Evolutionary conservation across 2,797 vertebrate species (phyloP), one percentile per base, ranked within the genome.

Genomic region (Chelon labrosus): DNA sequence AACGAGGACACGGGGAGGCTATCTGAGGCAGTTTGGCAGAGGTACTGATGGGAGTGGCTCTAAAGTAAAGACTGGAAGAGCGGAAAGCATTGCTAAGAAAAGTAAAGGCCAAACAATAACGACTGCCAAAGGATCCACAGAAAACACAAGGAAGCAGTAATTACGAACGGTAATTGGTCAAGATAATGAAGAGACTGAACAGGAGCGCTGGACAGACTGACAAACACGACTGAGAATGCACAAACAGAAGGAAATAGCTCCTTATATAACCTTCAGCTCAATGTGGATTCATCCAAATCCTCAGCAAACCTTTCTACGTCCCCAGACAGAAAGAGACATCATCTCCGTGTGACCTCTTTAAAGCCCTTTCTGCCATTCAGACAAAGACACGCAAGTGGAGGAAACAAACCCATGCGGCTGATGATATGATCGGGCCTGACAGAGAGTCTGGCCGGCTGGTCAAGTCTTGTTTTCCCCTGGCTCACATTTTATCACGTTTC

Each of bases 231-330:
- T 22, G 22, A 22, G 22, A 22, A 22, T 22, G 22, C 22, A 39
- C 38, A 50, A n/a, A 31, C 56, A 35, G 5, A 35, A 5, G 14
- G 16, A n/a, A 19, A 50, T 56, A 67, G 55, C 61, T 52, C 50
- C 56, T 89, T 87, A 88, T 57, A 80, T 89, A 90, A 89, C 63
- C 16, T 17, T 35, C 14, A 37, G 68, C 53, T 54, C 56, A 70
- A 57, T 70, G 75, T 10, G 17, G 7, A 59, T 60, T 62, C 57
- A 35, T 42, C 22, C 19, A 47, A 27, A 20, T 77, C 70, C 73
- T 84, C 65, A 19, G 54, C 46, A 51, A 85, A 70, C 58, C 12
- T 4, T 25, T 27, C 85, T 83, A 83, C 82, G 79, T 87, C 84
- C 86, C 75, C 52, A 49, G 70, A 71, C 52, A 47, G 71, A 72